Evolutionary conservation across 2,888 invertebrate genomes (phyloP), one percentile per base, ranked within the genome.

Genomic region (Hofmannophila pseudospretella): DNA sequence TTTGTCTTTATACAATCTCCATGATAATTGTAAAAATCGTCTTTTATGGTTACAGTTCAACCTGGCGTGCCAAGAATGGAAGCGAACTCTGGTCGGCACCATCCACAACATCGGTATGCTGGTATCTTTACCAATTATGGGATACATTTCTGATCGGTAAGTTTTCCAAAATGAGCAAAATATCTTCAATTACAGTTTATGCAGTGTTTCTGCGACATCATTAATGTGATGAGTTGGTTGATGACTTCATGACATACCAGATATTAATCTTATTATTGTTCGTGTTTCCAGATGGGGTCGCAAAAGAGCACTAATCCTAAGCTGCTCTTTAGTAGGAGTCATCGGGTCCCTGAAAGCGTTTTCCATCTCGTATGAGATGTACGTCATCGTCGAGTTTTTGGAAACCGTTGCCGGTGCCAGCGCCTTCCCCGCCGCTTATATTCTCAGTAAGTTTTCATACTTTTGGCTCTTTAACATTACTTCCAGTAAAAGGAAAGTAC

Each of bases 71-170:
- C 89, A 90, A 41, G 88, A 84, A 88, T 94, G 94, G 94, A 93
- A 92, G 75, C 78, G 94, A 38, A 90, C 93, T 0, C 67, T 94
- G 57, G 91, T 94, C 38, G 94, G 94, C 13, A 93, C 94, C 13
- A 75, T 93, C 11, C 92, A 93, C 70, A 93, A 92, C 67, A 67
- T 91, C 43, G 94, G 93, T 32, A 92, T 92, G 77, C 88, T 94
- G 58, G 82, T 93, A 34, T 92, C 93, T 1, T 82, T 93, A 52
- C 92, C 92, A 2, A 84, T 93, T 34, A 81, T 92, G 2, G 94
- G 94, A 38, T 89, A 90, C 45, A 76, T 94, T 28, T 93, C 94
- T 0, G 94, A 94, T 70, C 90, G 90, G 85, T 84, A 22, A 45
- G 58, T 42, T n/a, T n/a, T n/a, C n/a, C n/a, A n/a, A 20, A 7